A percentile compares a stretch with the other conserved stretches of the same genome.
Conservation (phyloP, 2,113 vertebrate genomes). For the Emydura subglobosa region DNA sequence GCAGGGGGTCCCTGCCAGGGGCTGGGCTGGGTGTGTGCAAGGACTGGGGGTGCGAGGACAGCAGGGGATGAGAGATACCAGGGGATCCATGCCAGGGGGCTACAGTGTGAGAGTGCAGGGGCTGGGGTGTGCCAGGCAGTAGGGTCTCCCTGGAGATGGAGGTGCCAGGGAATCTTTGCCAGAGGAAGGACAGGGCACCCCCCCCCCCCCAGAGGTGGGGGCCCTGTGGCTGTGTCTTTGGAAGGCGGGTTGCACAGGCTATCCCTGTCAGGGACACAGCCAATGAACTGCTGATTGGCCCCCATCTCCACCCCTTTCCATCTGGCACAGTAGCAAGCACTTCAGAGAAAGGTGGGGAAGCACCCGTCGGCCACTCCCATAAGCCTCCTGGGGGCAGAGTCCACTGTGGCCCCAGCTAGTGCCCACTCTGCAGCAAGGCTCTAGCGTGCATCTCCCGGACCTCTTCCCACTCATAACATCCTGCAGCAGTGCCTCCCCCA, state of each 20-base stretch:
- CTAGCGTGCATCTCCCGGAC: background rate
- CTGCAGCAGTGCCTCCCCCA: background rate
- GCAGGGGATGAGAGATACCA: background rate
- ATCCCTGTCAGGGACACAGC: background rate
- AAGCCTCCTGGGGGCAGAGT: background rate
- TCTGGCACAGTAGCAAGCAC: background rate
- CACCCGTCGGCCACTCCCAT: background rate
- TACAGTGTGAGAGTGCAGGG: background rate
- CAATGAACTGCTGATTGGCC: background rate
- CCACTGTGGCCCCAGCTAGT: background rate
- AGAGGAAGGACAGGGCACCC: background rate
- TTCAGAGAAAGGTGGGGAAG: background rate
- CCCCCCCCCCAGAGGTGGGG: too few species aligned
- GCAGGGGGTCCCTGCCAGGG: background rate
- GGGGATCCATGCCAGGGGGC: background rate
- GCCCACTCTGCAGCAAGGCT: background rate
- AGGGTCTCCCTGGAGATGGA: background rate
- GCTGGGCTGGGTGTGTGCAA: background rate
- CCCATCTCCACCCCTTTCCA: background rate
- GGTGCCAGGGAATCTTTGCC: background rate
- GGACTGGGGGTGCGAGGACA: background rate
- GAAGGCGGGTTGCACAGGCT: background rate
- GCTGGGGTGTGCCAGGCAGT: background rate
- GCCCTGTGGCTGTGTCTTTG: background rate
- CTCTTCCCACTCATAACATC: background rate